phyloP scores from a whole-genome alignment of 2,797 vertebrate genomes.

The Sebastes kiyomatsui region DNA sequence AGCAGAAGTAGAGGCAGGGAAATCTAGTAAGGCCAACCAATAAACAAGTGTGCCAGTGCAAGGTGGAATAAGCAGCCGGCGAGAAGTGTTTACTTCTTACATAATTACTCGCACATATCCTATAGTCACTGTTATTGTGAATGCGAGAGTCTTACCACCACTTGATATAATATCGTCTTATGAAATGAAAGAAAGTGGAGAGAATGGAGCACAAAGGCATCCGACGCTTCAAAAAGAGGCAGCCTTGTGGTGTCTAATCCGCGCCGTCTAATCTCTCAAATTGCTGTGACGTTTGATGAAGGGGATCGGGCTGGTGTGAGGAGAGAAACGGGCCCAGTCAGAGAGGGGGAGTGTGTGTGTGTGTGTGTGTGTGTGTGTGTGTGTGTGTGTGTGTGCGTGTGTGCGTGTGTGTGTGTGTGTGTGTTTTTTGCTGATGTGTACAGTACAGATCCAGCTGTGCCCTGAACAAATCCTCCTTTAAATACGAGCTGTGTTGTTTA shows the following conservation, averaged over 20 bases:
- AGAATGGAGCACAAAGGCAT: conserved; percentile 77
- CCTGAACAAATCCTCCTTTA: conserved; percentile 74
- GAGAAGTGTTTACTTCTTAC: conserved; percentile 75
- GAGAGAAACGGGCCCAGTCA: conserved; percentile 52
- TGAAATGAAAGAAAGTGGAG: conserved; percentile 68
- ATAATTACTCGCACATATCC: conserved; percentile 68
- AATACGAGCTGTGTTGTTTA: conserved; percentile 71
- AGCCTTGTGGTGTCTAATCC: conserved; percentile 74
- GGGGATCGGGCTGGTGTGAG: conserved; percentile 54
- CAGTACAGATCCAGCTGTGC: conserved; percentile 62
- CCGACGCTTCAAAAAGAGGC: conserved; percentile 65
- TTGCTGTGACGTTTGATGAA: conserved; percentile 78
- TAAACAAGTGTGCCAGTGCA: conserved; percentile 58
- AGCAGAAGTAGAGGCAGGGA: conserved; percentile 61
- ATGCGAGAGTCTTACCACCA: conserved; percentile 66
- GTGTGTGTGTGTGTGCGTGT: background rate
- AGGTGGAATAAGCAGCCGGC: conserved; percentile 60
- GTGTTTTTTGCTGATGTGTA: conserved; percentile 57
- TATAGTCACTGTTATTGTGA: conserved; percentile 64
- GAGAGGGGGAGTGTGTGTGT: conserved; percentile 1
- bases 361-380: background rate
- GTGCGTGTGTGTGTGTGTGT: background rate
- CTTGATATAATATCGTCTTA: conserved; percentile 74
- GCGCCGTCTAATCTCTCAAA: conserved; percentile 77
- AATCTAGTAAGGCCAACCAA: conserved; percentile 67